Evolutionary conservation across 2,888 invertebrate species (phyloP).

Genomic region (Drosophila paramelanica): DNA sequence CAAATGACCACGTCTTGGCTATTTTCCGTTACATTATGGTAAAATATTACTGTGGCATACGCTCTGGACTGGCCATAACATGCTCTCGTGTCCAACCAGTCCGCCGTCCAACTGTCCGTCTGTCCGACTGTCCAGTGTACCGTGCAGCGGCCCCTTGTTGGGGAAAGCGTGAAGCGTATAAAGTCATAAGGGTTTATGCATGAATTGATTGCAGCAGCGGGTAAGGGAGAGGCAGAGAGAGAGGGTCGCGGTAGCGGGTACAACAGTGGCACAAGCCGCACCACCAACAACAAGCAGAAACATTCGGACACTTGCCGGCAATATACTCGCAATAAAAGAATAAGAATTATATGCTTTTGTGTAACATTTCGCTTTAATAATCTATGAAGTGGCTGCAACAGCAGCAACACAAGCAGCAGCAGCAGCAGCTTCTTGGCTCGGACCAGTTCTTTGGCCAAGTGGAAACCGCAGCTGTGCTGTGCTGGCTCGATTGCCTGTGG

Average conservation of each 20-base stretch:
- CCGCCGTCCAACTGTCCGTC: conserved; percentile 20
- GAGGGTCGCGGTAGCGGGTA: background rate
- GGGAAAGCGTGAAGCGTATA: conserved; percentile 82
- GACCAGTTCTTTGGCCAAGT: conserved; percentile 29
- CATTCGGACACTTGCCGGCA: conserved; percentile 37
- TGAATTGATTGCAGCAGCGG: conserved; percentile 77
- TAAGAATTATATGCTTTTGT: conserved; percentile 74
- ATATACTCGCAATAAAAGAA: conserved; percentile 70
- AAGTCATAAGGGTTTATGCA: conserved; percentile 80
- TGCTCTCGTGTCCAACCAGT: conserved; percentile 50
- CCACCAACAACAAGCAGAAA: conserved; percentile 1
- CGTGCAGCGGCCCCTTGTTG: conserved; percentile 62
- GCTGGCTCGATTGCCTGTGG: conserved; percentile 15
- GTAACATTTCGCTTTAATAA: conserved; percentile 80
- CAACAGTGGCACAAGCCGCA: conserved; percentile 1
- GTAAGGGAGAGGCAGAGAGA: conserved; percentile 8
- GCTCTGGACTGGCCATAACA: conserved; percentile 52
- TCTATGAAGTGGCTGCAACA: conserved; percentile 70
- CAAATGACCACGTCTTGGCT: conserved; percentile 81
- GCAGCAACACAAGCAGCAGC: conserved; percentile 17
- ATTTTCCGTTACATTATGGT: conserved; percentile 81
- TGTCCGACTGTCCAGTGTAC: conserved; percentile 48
- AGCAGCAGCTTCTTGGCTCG: conserved; percentile 32
- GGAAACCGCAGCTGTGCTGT: conserved; percentile 46
- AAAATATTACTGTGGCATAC: conserved; percentile 74